Evolutionary conservation across 2,113 vertebrate genomes (phyloP), one percentile per base, ranked within the genome.

Genomic region (Rhinopomastus cyanomelas): DNA sequence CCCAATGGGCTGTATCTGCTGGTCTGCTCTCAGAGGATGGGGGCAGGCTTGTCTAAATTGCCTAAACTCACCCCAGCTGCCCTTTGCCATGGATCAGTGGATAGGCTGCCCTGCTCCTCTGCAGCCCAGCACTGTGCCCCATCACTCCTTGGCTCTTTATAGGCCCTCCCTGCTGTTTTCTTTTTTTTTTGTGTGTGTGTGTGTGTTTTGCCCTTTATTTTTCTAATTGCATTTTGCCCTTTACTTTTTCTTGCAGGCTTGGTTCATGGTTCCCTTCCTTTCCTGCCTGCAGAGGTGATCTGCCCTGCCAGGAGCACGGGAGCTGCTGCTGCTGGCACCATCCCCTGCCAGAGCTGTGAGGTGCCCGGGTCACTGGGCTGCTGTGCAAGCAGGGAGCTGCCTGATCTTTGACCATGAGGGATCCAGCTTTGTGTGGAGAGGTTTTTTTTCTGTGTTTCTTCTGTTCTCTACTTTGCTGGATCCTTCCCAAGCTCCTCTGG

Each of bases 21-120:
- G 73, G 81, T 11, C 56, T 66, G 74, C 74, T 32, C 5, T 4
- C 25, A 15, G 66, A 42, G 57, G 23, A 10, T 21, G 71, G 57
- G 26, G 49, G 11, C 18, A 18, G 72, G 32, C 34, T 64, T 34
- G 34, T 16, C 29, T 8, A 22, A 57, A 51, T 44, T 22, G 19
- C 11, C 60, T 48, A 11, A 27, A 26, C 32, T 32, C 64, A 15
- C 60, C 23, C 67, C 5, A 16, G 7, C 46, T 57, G 62, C 53
- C 66, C 55, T 73, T 14, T 27, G 48, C 0, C 0, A 0, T 48
- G 82, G 34, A 14, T 11, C 42, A 74, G 76, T 1, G 1, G 14
- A 8, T 18, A 26, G 61, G 46, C 69, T 93, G 39, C 30, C 23
- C 26, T 19, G 16, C 18, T 5, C 16, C 22, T 30, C 48, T 51